Percentiles rank a stretch among this genome's conserved stretches.
These are phyloP conservation scores for Serripes groenlandicus DNA, from an alignment of 2,888 invertebrate genomes.

Conservation along the genomic window DNA sequence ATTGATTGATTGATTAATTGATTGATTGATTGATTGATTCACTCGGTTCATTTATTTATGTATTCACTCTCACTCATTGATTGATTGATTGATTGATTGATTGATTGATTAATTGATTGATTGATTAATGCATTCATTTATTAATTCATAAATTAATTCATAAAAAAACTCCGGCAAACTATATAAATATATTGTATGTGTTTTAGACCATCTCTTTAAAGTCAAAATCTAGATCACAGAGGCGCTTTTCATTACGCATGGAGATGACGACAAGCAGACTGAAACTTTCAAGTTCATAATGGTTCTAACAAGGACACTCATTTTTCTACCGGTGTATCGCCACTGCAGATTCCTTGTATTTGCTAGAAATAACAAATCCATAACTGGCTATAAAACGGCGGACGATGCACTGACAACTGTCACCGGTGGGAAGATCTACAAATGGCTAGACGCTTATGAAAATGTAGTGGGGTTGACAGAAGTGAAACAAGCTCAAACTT, in stretches of 20 bases:
- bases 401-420: slow-evolving; percentile 61
- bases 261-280: not conserved
- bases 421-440: slow-evolving; percentile 70
- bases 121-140: too few species aligned
- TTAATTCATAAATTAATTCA: too few species aligned
- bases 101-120: too few species aligned
- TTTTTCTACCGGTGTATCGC: not conserved
- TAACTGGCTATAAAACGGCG: slow-evolving; percentile 57
- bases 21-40: too few species aligned
- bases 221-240: not conserved
- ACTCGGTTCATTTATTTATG: too few species aligned
- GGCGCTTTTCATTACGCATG: not conserved
- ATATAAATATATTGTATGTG: too few species aligned
- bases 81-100: too few species aligned
- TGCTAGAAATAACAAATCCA: slow-evolving; percentile 33
- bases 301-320: not conserved
- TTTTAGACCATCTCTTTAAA: not conserved
- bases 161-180: too few species aligned
- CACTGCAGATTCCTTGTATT: not conserved
- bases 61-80: too few species aligned
- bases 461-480: slow-evolving; percentile 92
- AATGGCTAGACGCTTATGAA: slow-evolving; percentile 88
- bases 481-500: slow-evolving; percentile 91
- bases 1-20: not conserved
- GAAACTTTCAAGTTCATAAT: not conserved